Base-by-base conservation (phyloP, 2,888 invertebrate genomes). In the Dyspetes luteomarginatus region DNA sequence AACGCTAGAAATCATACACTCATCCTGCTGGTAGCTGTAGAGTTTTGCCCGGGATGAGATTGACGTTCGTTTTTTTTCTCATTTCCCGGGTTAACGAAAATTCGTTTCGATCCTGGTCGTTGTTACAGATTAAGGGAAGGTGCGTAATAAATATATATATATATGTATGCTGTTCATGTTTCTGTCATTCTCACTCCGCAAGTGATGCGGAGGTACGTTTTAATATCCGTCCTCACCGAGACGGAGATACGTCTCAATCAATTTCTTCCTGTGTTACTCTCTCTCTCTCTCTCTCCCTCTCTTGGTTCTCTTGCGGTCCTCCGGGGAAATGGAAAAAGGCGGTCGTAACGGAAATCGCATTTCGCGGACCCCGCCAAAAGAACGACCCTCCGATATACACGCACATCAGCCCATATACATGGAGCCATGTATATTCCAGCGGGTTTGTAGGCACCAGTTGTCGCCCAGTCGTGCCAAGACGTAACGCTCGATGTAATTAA, bases 191-290 rank as follows among this genome's bases (percentile, higher is more conserved):
- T 28, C 48, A 41, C 43, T 30, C 7, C 15, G 17, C 19, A 60
- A 30, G 79, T 43, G 71, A 50, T 65, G 64, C 43, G 41, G 78
- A 74, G 82, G 83, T 84, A 83, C 83, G 84, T 88, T 87, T 87
- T 88, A 88, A 88, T 88, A 88, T 88, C 86, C 87, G 84, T 83
- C 85, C 69, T 62, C 60, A 50, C 76, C 77, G 69, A 71, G 84
- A 80, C 84, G 77, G 84, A 87, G 86, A 87, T 88, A 86, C 86
- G 85, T 87, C 88, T 88, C 88, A 88, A 87, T 88, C 87, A 88
- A 88, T 88, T 87, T 87, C 88, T 84, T 84, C 83, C 79, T 77
- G 74, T 65, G 58, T 45, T 43, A 50, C 26, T 45, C 52, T 62
- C 52, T 45, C 41, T 43, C 55, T 41, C 30, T 79, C 69, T 56